Evolutionary conservation across 2,888 invertebrate genomes (phyloP).

Genomic region (Amphiduros pacificus): DNA sequence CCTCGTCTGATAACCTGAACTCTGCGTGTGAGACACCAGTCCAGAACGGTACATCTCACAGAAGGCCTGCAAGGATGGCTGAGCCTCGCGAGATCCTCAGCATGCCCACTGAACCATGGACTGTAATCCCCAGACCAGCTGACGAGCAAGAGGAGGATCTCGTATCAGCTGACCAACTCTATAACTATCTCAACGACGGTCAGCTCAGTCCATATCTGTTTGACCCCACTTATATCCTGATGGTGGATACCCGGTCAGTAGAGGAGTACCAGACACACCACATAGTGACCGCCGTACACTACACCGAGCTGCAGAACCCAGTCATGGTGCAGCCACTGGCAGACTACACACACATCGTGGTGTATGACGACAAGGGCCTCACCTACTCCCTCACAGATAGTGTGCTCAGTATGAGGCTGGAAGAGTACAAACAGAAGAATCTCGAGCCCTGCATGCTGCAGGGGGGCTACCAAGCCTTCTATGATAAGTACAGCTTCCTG

Average conservation of each 20-base stretch:
- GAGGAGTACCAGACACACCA: constrained; percentile 32
- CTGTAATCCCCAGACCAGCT: too few relatives aligned
- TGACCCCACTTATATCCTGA: constrained; percentile 47
- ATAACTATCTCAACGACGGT: constrained; percentile 52
- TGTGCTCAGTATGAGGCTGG: constrained; percentile 16
- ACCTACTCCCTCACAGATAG: constrained; percentile 30
- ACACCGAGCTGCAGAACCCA: constrained; percentile 23
- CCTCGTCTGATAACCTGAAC: too few relatives aligned
- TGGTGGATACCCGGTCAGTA: constrained; percentile 42
- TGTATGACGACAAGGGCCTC: constrained; percentile 38
- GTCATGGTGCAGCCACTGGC: too few relatives aligned
- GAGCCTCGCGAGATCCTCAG: too few relatives aligned
- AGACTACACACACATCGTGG: constrained; percentile 39
- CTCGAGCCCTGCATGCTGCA: constrained; percentile 35
- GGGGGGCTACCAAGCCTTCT: constrained; percentile 38
- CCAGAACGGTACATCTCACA: too few relatives aligned
- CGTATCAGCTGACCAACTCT: too few relatives aligned
- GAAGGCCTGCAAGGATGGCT: too few relatives aligned
- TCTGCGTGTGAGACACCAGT: too few relatives aligned
- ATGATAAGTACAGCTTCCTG: constrained; percentile 36
- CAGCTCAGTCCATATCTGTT: constrained; percentile 48
- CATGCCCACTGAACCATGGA: too few relatives aligned
- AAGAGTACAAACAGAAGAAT: background rate
- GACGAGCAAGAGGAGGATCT: too few relatives aligned
- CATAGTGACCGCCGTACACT: constrained; percentile 35